Evolutionary conservation across 1,140 invertebrate species (phyloP).

Genomic region (Patella vulgata): DNA sequence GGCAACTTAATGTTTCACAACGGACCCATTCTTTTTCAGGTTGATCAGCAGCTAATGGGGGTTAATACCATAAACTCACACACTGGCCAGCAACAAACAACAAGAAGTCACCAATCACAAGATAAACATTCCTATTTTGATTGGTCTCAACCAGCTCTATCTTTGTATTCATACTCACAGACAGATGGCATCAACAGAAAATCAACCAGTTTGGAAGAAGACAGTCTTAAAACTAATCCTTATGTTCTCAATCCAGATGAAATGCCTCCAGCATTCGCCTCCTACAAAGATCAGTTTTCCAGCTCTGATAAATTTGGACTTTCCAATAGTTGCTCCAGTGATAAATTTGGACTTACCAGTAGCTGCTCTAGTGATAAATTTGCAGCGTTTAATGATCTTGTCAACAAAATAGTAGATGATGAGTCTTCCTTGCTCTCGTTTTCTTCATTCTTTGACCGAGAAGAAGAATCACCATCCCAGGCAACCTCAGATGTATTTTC

Average conservation of each 20-base stretch:
- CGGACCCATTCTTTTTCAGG: too few species aligned
- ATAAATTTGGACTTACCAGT: conserved; percentile 28
- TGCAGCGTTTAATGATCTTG: conserved; percentile 44
- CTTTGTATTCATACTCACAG: not conserved
- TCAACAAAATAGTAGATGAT: conserved; percentile 48
- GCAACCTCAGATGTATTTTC: conserved; percentile 33
- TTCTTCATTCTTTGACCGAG: conserved; percentile 17
- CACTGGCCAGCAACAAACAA: too few species aligned
- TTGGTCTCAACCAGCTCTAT: too few species aligned
- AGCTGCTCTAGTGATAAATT: conserved; percentile 46
- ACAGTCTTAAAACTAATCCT: too few species aligned
- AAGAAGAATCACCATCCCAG: conserved; percentile 28
- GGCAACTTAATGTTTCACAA: too few species aligned
- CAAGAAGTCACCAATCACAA: too few species aligned
- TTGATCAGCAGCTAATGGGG: too few species aligned
- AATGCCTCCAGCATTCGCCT: not conserved
- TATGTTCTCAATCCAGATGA: conserved; percentile 6
- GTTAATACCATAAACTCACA: too few species aligned
- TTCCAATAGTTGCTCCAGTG: conserved; percentile 34
- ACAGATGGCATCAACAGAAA: not conserved
- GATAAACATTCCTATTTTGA: too few species aligned
- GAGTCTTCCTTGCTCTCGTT: conserved; percentile 29
- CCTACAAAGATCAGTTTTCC: not conserved
- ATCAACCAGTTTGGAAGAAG: too few species aligned
- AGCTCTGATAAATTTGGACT: conserved; percentile 18